Percentiles rank a stretch among this genome's conserved stretches.
phyloP scores from a whole-genome alignment of 2,113 vertebrate genomes.

The Ivindomyrus marchei region DNA sequence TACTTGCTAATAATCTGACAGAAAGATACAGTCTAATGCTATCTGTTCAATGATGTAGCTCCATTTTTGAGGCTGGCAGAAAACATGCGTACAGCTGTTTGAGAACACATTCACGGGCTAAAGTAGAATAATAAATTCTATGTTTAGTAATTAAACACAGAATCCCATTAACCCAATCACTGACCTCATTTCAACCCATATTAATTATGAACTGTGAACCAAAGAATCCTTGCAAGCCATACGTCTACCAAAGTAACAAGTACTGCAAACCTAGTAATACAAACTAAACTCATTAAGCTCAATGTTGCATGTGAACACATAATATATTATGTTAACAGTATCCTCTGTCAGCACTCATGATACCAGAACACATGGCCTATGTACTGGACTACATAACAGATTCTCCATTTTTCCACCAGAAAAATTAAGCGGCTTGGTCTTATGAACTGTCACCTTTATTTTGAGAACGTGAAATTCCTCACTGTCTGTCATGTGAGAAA shows the following conservation, averaged over 20 bases:
- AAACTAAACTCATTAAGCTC: neutral
- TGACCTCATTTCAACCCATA: neutral
- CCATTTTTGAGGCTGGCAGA: neutral
- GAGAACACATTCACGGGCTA: neutral
- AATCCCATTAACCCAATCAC: neutral
- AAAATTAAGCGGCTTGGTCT: slow-evolving; percentile 58
- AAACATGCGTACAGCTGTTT: neutral
- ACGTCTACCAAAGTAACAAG: neutral
- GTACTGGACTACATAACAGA: slow-evolving; percentile 51
- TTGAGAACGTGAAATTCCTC: slow-evolving; percentile 49
- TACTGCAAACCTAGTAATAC: neutral
- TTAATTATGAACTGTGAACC: neutral
- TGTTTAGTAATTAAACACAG: neutral
- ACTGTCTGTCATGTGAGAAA: slow-evolving; percentile 42
- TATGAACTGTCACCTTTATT: slow-evolving; percentile 63
- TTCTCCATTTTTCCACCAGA: slow-evolving; percentile 42
- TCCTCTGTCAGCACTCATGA: neutral
- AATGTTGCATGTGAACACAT: neutral
- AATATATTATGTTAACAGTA: neutral
- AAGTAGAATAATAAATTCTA: neutral
- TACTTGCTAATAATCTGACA: neutral
- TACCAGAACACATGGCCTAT: slow-evolving; percentile 39
- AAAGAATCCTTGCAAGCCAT: neutral
- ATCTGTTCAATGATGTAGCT: neutral
- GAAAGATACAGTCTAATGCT: neutral